A percentile compares a stretch with the other conserved stretches of the same genome.
Evolutionary conservation across 1,140 invertebrate genomes (phyloP).

Genomic region (Solen grandis): DNA sequence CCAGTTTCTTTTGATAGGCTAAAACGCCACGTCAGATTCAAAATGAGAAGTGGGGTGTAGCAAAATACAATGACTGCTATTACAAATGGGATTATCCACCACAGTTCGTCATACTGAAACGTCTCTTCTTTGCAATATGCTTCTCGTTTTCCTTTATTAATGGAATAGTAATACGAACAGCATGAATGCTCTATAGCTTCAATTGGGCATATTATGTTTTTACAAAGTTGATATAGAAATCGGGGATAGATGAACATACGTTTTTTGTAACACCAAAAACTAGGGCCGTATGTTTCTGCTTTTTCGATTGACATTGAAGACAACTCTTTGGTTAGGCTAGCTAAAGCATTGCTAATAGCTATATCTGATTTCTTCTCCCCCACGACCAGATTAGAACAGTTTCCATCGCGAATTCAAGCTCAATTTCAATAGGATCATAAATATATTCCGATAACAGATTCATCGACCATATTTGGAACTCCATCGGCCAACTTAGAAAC

Average conservation of each 20-base stretch:
- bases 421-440: background rate
- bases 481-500: constrained; percentile 43
- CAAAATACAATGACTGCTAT: constrained; percentile 24
- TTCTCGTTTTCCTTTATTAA: background rate
- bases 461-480: constrained; percentile 52
- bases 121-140: background rate
- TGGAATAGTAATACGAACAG: constrained; percentile 25
- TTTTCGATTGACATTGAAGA: background rate
- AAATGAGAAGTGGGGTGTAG: constrained; percentile 29
- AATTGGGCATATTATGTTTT: constrained; percentile 42
- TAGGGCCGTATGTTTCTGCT: constrained; percentile 29
- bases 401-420: background rate
- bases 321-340: constrained; percentile 5
- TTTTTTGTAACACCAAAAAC: constrained; percentile 40
- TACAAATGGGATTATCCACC: constrained; percentile 43
- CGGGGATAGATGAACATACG: constrained; percentile 16
- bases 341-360: constrained; percentile 19
- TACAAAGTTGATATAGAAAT: constrained; percentile 34
- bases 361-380: constrained; percentile 10
- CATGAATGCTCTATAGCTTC: constrained; percentile 36
- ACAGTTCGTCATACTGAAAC: constrained; percentile 35
- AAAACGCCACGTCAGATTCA: constrained; percentile 5
- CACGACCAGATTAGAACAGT: constrained; percentile 48
- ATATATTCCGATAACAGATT: constrained; percentile 17
- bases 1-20: background rate